A percentile compares a stretch with the other conserved stretches of the same genome.
phyloP scores from a whole-genome alignment of 35 echinoderm and acorn worm genomes.

The Lytechinus variegatus region DNA sequence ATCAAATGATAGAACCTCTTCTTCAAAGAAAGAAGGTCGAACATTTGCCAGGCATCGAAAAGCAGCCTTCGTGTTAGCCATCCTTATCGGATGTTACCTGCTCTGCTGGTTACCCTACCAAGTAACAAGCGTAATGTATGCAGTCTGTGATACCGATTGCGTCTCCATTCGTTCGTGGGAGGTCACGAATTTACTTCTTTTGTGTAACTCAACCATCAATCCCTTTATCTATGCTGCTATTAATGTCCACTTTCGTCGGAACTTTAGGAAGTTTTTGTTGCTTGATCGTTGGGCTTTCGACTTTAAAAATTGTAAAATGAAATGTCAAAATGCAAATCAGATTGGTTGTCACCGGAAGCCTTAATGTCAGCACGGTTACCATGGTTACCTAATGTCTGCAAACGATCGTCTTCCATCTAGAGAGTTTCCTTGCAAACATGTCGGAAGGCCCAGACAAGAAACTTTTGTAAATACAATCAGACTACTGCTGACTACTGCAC shows the following conservation, averaged over 20 bases:
- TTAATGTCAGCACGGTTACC: too few species aligned
- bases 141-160: neutral
- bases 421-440: too few species aligned
- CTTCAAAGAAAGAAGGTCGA: neutral
- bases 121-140: neutral
- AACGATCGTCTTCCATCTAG: too few species aligned
- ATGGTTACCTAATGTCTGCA: too few species aligned
- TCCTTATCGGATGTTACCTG: neutral
- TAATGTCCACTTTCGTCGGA: neutral
- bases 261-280: neutral
- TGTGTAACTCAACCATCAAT: neutral
- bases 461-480: too few species aligned
- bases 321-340: neutral
- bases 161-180: neutral
- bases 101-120: neutral
- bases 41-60: neutral
- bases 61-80: neutral
- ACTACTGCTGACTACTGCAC: too few species aligned
- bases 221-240: neutral
- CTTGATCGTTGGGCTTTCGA: neutral
- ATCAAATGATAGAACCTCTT: too few species aligned
- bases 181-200: neutral
- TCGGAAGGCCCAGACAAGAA: too few species aligned
- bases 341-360: too few species aligned
- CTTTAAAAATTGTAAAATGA: neutral